Percentiles rank a stretch among this genome's conserved stretches.
phyloP scores from a whole-genome alignment of 2,888 invertebrate genomes.

The Mystacides longicornis region DNA sequence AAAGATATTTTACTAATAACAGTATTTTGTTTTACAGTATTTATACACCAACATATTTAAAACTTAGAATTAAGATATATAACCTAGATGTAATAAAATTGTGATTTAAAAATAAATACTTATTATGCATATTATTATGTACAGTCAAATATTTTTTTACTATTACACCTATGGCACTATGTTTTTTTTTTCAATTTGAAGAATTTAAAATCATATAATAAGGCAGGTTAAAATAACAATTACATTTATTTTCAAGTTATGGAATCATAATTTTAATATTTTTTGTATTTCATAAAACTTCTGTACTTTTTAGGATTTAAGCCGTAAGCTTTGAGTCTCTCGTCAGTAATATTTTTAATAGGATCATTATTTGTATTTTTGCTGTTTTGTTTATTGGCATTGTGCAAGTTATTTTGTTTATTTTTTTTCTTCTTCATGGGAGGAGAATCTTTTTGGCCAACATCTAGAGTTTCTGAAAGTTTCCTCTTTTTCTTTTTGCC shows the following conservation, averaged over 20 bases:
- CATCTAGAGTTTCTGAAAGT: slow-evolving; percentile 9
- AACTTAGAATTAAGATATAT: no score
- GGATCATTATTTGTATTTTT: slow-evolving; percentile 33
- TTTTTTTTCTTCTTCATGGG: slow-evolving; percentile 27
- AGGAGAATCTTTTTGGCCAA: slow-evolving; percentile 23
- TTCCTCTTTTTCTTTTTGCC: slow-evolving; percentile 17
- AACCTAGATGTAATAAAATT: no score
- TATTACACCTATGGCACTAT: no score
- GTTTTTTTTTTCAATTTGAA: no score
- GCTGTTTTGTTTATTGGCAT: slow-evolving; percentile 23
- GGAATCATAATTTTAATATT: slow-evolving; percentile 34
- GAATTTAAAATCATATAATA: neutral
- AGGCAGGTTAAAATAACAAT: neutral
- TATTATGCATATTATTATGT: no score
- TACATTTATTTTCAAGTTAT: neutral
- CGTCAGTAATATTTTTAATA: slow-evolving; percentile 56
- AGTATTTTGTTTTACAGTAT: no score
- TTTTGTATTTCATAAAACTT: slow-evolving; percentile 64
- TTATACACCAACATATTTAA: no score
- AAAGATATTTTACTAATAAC: no score
- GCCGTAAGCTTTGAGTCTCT: slow-evolving; percentile 83
- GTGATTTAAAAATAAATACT: no score
- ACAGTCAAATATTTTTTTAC: no score
- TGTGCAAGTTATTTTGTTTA: slow-evolving; percentile 6
- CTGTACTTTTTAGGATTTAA: slow-evolving; percentile 85